phyloP scores from a whole-genome alignment of 2,113 vertebrate species.

The Vulpes ferrilata region DNA sequence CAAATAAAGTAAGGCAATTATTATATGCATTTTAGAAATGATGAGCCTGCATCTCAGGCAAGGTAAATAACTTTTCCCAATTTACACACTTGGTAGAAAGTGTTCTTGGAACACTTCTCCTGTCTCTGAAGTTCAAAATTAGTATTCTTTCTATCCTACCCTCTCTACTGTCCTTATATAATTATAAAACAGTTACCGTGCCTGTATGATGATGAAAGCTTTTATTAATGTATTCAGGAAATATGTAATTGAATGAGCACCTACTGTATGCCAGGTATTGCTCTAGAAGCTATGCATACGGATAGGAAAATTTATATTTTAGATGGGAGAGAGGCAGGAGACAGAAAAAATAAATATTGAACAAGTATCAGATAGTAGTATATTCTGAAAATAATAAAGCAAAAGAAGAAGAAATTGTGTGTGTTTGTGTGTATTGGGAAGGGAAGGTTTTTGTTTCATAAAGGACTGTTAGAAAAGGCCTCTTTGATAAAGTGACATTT shows the following conservation, averaged over 20 bases:
- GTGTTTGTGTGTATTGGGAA: not conserved
- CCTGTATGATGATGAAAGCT: not conserved
- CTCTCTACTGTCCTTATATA: not conserved
- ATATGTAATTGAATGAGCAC: not conserved
- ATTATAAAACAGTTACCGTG: not conserved
- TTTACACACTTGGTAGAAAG: not conserved
- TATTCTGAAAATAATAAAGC: not conserved
- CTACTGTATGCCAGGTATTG: not conserved
- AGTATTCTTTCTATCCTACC: not conserved
- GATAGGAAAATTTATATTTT: not conserved
- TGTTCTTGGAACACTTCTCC: not conserved
- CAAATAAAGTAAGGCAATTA: not conserved
- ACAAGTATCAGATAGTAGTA: accelerated
- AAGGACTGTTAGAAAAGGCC: accelerated
- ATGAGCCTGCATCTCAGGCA: not conserved
- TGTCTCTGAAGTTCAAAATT: not conserved
- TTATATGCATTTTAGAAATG: not conserved
- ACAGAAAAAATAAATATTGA: not conserved
- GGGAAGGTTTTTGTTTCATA: not conserved
- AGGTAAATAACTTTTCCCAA: not conserved
- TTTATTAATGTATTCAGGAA: not conserved
- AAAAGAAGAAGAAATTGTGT: not conserved
- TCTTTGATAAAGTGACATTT: not conserved
- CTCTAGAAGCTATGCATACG: not conserved
- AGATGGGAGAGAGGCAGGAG: accelerated